Conservation (phyloP, 2,888 invertebrate genomes). For the Drosophila hawaiiensis region DNA sequence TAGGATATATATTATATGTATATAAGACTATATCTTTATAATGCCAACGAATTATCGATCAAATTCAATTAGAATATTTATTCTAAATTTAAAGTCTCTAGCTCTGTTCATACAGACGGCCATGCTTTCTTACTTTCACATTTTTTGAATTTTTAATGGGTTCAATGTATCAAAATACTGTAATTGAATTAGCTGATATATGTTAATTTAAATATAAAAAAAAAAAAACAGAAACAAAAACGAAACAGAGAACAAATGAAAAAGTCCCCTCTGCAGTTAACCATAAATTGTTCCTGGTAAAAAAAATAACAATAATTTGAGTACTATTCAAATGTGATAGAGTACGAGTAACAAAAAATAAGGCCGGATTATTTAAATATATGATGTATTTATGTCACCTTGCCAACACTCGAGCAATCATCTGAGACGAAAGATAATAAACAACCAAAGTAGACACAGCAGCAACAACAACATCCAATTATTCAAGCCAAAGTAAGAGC, state of each 20-base stretch:
- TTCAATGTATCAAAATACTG: not conserved
- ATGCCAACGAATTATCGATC: not conserved
- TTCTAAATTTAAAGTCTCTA: not conserved
- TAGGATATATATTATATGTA: no score
- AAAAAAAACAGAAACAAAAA: not conserved
- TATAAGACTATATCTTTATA: not conserved
- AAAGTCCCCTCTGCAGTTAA: not conserved
- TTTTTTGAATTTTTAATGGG: no score
- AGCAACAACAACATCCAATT: constrained; percentile 17
- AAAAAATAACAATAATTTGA: not conserved
- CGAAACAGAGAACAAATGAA: not conserved
- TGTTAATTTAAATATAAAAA: not conserved
- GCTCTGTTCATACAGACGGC: not conserved
- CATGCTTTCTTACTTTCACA: no score
- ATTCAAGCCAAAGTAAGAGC: not conserved
- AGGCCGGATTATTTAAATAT: not conserved
- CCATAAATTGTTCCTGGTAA: not conserved
- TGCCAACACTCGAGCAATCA: not conserved
- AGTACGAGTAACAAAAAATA: not conserved
- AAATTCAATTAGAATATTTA: not conserved
- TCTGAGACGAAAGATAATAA: not conserved
- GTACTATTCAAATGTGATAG: not conserved
- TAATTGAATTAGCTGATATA: not conserved
- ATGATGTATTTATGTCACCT: not conserved
- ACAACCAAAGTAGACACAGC: not conserved